phyloP scores from a whole-genome alignment of 2,797 vertebrate genomes.

The Acanthopagrus latus region DNA sequence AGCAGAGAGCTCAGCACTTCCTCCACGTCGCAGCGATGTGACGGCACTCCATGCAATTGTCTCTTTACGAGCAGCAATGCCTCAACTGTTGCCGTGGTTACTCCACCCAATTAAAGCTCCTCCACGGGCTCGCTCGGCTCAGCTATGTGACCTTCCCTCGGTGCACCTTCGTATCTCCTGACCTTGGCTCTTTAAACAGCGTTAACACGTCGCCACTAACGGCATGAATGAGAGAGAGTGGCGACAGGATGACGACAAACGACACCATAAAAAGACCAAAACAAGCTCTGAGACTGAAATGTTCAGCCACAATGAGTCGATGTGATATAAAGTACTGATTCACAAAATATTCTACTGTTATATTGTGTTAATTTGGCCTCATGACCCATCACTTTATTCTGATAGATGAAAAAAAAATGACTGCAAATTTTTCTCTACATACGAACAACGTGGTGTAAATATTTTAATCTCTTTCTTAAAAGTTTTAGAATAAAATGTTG shows the following conservation, averaged over 20 bases:
- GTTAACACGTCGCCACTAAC: neutral
- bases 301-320: too few species aligned
- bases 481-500: too few species aligned
- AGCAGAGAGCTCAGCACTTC: neutral
- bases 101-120: slow-evolving; percentile 49
- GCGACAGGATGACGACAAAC: neutral
- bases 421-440: too few species aligned
- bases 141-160: slow-evolving; percentile 62
- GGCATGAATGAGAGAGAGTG: neutral
- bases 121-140: slow-evolving; percentile 31
- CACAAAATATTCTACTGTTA: neutral
- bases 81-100: slow-evolving; percentile 59
- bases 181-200: slow-evolving; percentile 51
- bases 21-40: neutral
- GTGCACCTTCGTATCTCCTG: slow-evolving; percentile 35
- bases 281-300: too few species aligned
- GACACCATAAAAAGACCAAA: neutral
- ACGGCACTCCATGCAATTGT: slow-evolving; percentile 3
- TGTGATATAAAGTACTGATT: too few species aligned
- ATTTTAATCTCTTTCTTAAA: too few species aligned
- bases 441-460: too few species aligned
- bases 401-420: neutral
- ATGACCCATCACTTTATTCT: neutral
- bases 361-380: too few species aligned
- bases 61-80: slow-evolving; percentile 26